Base-by-base conservation (phyloP, 1,140 invertebrate genomes). In the Lucilia cuprina region DNA sequence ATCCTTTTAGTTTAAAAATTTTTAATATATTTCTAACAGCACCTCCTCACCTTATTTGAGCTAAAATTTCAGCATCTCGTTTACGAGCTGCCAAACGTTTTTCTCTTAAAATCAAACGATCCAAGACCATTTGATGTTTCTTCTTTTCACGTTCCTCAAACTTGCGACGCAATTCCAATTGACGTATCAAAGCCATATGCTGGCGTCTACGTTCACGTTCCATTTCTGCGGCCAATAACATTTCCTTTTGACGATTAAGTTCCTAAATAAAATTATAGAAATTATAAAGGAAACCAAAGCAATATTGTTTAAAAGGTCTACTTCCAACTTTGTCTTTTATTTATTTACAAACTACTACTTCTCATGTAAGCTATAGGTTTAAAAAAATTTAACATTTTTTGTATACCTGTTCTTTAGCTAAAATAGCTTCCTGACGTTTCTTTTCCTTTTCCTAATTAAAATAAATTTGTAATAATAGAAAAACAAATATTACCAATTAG, bases 201-300 rank as follows among this genome's bases (percentile, higher is more conserved):
- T 98, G 97, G 65, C 97, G 93, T 87, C 97, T 93, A 89, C 98
- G 93, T 91, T 99, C 98, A 80, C 96, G 93, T 91, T 98, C 98
- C 97, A 96, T 93, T 93, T 96, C 95, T 91, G 96, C 95, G 92
- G 95, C 95, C 93, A 96, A 94, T 91, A 96, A 93, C 92, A 96
- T 94, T 93, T 96, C 95, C 93, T 95, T 94, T 92, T 96, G 95
- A 93, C 96, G 96, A 93, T 94, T 96, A 93, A 97, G 94, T 94
- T 97, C 96, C 93, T 96, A 95, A 93, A 95, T 19, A 25, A 60
- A 41, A 84, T 82, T 12, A 35, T 12, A 41, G 17, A n/a, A n/a
- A n/a, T n/a, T n/a, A n/a, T n/a, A n/a, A n/a, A n/a, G n/a, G n/a
- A n/a, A n/a, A n/a, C n/a, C n/a, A n/a, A n/a, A n/a, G n/a, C n/a